Conservation (phyloP, 1,140 invertebrate species). For the Listronotus bonariensis region DNA sequence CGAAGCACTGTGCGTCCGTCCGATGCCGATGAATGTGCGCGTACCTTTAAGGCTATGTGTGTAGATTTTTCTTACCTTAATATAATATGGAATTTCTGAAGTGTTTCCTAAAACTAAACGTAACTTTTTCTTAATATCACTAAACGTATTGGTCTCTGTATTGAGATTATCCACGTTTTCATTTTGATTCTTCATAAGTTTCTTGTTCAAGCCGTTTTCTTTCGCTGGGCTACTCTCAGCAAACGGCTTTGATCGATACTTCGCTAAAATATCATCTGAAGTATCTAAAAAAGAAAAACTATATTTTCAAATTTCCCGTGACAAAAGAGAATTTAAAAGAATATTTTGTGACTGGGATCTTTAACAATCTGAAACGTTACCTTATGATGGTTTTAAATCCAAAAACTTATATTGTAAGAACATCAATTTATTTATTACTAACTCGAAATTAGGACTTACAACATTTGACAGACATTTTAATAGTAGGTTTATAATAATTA, state of each 20-base stretch:
- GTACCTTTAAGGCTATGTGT: no score
- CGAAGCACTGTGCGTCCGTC: no score
- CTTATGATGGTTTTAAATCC: no score
- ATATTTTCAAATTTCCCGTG: no score
- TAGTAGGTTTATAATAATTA: no score
- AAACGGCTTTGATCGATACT: constrained; percentile 85
- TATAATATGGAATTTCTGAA: constrained; percentile 43
- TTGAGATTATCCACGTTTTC: constrained; percentile 31
- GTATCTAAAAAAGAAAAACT: constrained; percentile 62
- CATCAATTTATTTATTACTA: no score
- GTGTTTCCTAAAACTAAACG: constrained; percentile 80
- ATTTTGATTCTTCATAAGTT: constrained; percentile 33
- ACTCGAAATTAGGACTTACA: no score
- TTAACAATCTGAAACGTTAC: no score
- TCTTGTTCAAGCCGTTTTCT: constrained; percentile 33
- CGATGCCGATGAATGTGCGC: no score
- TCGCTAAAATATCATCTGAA: constrained; percentile 92
- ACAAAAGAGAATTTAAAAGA: neutral
- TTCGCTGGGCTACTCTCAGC: constrained; percentile 61
- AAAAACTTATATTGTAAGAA: no score
- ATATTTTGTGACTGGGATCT: no score
- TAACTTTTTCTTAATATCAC: constrained; percentile 90
- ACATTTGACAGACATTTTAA: no score
- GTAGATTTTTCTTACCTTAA: constrained; percentile 42
- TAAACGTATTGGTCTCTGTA: constrained; percentile 41